These are phyloP conservation scores for Rhinichthys klamathensis DNA, from an alignment of 2,113 vertebrate species.

Conservation along the genomic window DNA sequence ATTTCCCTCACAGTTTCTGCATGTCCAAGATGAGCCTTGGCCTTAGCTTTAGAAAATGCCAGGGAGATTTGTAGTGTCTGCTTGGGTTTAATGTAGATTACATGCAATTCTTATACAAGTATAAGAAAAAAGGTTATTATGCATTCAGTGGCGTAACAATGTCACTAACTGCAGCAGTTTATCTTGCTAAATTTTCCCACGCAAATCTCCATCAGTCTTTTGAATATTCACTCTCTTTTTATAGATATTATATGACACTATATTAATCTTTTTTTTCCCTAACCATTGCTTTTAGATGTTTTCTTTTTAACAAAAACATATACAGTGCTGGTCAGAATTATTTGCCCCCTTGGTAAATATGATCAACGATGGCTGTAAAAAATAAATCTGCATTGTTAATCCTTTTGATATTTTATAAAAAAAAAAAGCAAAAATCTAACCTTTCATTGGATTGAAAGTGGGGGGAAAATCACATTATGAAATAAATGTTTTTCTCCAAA, in stretches of 20 bases:
- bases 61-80: not conserved
- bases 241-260: not conserved
- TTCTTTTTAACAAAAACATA: not conserved
- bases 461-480: too few relatives aligned
- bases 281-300: not conserved
- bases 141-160: not conserved
- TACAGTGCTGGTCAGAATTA: too few relatives aligned
- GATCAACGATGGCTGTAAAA: too few relatives aligned
- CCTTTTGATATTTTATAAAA: too few relatives aligned
- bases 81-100: not conserved
- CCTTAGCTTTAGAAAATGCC: not conserved
- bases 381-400: too few relatives aligned
- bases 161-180: not conserved
- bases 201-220: not conserved
- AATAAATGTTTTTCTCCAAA: too few relatives aligned
- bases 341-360: too few relatives aligned
- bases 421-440: too few relatives aligned
- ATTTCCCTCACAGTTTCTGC: not conserved
- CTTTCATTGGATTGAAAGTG: too few relatives aligned
- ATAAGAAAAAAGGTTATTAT: not conserved
- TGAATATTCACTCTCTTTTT: conserved; percentile 16
- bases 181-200: conserved; percentile 10
- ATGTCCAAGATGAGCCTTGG: not conserved
- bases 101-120: not conserved
- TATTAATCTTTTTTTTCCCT: not conserved